These are phyloP conservation scores for Gila robusta DNA, from an alignment of 2,797 vertebrate species.

Conservation along the genomic window DNA sequence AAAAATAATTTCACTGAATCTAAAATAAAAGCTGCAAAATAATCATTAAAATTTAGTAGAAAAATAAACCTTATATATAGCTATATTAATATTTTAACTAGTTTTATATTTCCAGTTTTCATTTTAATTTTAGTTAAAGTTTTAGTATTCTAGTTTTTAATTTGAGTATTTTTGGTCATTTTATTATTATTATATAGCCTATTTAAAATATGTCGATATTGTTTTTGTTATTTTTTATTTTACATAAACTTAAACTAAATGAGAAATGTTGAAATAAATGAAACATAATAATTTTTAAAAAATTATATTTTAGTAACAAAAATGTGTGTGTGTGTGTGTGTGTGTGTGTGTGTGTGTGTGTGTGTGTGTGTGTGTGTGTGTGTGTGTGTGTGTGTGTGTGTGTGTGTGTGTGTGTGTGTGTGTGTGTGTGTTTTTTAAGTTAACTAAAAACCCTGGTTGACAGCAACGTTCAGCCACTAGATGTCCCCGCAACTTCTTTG, in stretches of 20 bases:
- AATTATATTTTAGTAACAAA: too few species aligned
- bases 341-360: too few species aligned
- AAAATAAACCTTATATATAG: too few species aligned
- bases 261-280: background rate
- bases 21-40: background rate
- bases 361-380: too few species aligned
- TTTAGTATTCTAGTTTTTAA: too few species aligned
- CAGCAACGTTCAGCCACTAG: slow-evolving; percentile 22
- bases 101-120: background rate
- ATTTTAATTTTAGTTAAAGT: background rate
- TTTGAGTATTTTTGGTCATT: background rate
- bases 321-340: too few species aligned
- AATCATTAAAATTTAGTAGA: background rate
- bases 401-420: too few species aligned
- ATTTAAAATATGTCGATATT: background rate
- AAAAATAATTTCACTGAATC: background rate
- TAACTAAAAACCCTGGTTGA: background rate
- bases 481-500: slow-evolving; percentile 6
- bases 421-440: background rate
- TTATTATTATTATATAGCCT: background rate
- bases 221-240: background rate
- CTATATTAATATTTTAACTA: background rate
- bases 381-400: too few species aligned
- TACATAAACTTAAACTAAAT: background rate
- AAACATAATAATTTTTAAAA: too few species aligned